phyloP scores from a whole-genome alignment of 2,797 vertebrate species.

The Champsocephalus esox region DNA sequence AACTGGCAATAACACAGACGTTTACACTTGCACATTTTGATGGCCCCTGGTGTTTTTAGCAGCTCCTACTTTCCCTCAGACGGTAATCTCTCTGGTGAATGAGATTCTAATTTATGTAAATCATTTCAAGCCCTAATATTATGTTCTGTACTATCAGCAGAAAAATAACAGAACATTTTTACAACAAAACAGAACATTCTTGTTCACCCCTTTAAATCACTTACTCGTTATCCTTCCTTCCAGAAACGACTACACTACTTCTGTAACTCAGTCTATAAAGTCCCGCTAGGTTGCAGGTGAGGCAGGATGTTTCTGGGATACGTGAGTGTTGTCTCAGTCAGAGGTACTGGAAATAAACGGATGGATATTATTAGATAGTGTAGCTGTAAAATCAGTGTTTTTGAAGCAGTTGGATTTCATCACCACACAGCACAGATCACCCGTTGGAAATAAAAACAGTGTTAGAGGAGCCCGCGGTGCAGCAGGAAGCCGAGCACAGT shows the following conservation, averaged over 20 bases:
- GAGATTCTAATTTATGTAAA: neutral
- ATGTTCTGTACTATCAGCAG: slow-evolving; percentile 23
- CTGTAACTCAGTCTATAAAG: slow-evolving; percentile 15
- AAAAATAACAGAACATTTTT: slow-evolving; percentile 8
- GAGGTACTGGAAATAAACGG: slow-evolving; percentile 51
- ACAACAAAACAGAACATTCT: neutral
- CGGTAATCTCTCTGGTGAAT: slow-evolving; percentile 23
- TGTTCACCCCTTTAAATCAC: slow-evolving; percentile 1
- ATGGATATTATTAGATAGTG: slow-evolving; percentile 43
- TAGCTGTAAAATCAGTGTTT: slow-evolving; percentile 50
- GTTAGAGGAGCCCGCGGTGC: slow-evolving; percentile 51
- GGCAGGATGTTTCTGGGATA: slow-evolving; percentile 40
- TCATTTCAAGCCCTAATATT: neutral
- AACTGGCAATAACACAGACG: too few relatives aligned
- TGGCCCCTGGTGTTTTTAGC: slow-evolving; percentile 17
- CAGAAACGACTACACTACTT: slow-evolving; percentile 1
- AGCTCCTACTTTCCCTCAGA: slow-evolving; percentile 19
- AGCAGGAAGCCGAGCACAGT: slow-evolving; percentile 51
- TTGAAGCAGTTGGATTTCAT: slow-evolving; percentile 81
- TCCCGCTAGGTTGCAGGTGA: slow-evolving; percentile 24
- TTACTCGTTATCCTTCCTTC: neutral
- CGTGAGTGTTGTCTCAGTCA: slow-evolving; percentile 45
- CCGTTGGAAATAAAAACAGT: slow-evolving; percentile 68
- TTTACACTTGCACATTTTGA: neutral
- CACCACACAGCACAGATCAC: slow-evolving; percentile 75